Conservation (phyloP, 1,140 invertebrate genomes). For the Dufourea novaeangliae region DNA sequence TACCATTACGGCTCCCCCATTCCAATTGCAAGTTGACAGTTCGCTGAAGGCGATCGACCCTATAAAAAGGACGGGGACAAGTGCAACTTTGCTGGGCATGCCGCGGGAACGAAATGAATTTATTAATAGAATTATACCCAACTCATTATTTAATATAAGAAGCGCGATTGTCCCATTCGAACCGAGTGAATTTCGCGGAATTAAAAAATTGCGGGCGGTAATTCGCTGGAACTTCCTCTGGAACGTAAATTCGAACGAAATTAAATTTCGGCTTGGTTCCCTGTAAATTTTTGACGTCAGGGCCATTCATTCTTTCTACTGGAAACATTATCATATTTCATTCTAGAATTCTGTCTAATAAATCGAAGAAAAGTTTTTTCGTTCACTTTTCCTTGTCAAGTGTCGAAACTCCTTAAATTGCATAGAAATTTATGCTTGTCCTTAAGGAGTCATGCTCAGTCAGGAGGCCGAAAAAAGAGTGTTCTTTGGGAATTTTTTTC, state of each 20-base stretch:
- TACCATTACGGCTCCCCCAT: slow-evolving; percentile 4
- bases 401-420: no score
- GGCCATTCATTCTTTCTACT: not conserved
- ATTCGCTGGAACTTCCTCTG: not conserved
- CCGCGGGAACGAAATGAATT: not conserved
- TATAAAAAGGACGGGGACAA: not conserved
- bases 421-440: no score
- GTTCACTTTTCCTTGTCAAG: no score
- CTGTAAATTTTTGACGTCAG: not conserved
- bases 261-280: not conserved
- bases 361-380: no score
- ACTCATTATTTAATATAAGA: slow-evolving; percentile 6
- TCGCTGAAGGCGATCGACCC: not conserved
- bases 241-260: not conserved
- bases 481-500: no score
- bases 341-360: not conserved
- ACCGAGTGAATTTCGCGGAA: not conserved
- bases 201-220: not conserved
- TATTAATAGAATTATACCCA: slow-evolving; percentile 28
- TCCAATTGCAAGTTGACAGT: slow-evolving; percentile 36
- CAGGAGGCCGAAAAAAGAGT: no score
- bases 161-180: not conserved
- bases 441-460: no score
- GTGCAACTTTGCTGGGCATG: not conserved
- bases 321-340: not conserved